Conservation (phyloP, 2,113 vertebrate genomes). For the Bombycilla garrulus region DNA sequence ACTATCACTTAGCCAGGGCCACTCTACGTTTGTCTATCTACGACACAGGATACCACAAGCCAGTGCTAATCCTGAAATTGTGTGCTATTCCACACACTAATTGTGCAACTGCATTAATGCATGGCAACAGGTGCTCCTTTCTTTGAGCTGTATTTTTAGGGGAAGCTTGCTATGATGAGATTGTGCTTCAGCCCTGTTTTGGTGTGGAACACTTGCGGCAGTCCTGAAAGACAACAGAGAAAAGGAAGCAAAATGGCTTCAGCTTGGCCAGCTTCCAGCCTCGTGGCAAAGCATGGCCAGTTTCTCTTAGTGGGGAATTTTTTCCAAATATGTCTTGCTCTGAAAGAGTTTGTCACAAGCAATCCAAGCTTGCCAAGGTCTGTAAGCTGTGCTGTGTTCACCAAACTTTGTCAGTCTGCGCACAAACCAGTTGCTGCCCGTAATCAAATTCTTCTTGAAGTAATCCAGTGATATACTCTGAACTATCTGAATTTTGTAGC, state of each 20-base stretch:
- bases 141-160: not conserved
- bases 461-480: not conserved
- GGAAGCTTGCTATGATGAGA: not conserved
- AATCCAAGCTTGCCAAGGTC: not conserved
- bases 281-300: not conserved
- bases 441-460: slow-evolving; percentile 40
- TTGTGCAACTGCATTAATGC: not conserved
- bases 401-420: not conserved
- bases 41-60: not conserved
- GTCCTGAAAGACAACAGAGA: not conserved
- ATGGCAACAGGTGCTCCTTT: not conserved
- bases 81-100: not conserved
- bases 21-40: not conserved
- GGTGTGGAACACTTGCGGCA: not conserved
- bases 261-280: not conserved
- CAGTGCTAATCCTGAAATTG: not conserved
- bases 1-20: not conserved
- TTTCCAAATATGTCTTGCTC: not conserved
- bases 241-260: not conserved
- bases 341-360: not conserved
- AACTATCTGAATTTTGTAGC: slow-evolving; percentile 53
- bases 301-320: not conserved
- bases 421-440: not conserved
- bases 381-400: not conserved
- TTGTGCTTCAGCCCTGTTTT: not conserved